These are phyloP conservation scores for Macrochelys suwanniensis DNA, from an alignment of 2,797 vertebrate species.

Conservation along the genomic window DNA sequence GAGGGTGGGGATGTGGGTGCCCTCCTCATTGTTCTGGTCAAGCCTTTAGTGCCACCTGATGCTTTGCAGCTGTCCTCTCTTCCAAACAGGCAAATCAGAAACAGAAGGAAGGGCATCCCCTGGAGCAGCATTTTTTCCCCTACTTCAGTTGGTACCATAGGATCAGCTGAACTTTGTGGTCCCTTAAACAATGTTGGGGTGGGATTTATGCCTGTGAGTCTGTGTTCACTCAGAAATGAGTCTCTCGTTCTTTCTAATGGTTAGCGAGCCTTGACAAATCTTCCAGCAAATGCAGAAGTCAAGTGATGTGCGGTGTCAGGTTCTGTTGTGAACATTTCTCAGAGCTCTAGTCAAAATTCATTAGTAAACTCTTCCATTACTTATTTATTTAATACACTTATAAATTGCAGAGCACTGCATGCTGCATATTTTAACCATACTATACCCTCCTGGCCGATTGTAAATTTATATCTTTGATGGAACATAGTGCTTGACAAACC, in stretches of 20 bases:
- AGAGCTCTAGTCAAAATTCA: background rate
- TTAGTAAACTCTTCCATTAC: background rate
- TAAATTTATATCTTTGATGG: background rate
- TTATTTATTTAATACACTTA: background rate
- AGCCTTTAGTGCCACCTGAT: background rate
- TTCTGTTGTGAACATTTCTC: background rate
- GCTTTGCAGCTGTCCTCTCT: background rate
- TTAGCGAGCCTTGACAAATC: background rate
- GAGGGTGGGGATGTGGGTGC: background rate
- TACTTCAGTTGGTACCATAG: background rate
- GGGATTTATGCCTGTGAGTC: background rate
- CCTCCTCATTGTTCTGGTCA: background rate
- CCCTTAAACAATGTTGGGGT: background rate
- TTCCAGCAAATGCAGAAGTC: background rate
- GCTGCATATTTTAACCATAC: background rate
- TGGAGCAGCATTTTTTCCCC: background rate
- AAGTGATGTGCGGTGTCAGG: background rate
- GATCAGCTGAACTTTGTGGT: background rate
- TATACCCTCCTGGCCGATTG: background rate
- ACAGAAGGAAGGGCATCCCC: background rate
- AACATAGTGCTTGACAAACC: background rate
- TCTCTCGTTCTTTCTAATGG: background rate
- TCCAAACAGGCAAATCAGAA: background rate
- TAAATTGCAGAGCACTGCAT: background rate
- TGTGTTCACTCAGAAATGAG: background rate